Conservation (phyloP, 2,113 vertebrate species). For the Daphoenositta chrysoptera region DNA sequence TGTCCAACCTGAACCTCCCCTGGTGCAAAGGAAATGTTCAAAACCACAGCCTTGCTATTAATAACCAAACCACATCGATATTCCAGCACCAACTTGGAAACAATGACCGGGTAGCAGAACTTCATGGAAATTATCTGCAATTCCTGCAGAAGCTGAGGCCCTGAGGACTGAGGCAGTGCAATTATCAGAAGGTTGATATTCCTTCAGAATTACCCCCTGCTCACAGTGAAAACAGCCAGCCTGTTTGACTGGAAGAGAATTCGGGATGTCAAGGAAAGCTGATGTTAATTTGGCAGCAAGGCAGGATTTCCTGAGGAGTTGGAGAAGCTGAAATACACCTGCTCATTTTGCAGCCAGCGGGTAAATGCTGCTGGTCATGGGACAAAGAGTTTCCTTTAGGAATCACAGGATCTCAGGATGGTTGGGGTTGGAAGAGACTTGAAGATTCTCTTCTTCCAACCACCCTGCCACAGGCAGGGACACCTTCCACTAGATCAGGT, state of each 20-base stretch:
- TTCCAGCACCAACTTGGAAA: neutral
- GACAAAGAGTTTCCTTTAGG: neutral
- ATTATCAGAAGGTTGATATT: neutral
- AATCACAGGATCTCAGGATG: neutral
- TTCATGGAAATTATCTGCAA: neutral
- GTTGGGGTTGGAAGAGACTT: neutral
- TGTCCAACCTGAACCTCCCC: fast-evolving
- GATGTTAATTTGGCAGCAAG: neutral
- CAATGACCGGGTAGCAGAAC: neutral
- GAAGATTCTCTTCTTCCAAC: neutral
- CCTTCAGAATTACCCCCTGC: neutral
- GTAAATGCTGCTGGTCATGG: neutral
- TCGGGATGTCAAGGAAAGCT: neutral
- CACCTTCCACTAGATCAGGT: neutral
- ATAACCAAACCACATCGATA: neutral
- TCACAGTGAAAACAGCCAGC: neutral
- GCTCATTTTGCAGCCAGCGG: neutral
- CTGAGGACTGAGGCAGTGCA: neutral
- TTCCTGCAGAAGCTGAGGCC: neutral
- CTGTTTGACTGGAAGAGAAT: neutral
- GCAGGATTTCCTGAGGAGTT: neutral
- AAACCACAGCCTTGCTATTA: neutral
- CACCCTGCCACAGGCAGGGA: fast-evolving
- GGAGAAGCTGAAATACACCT: neutral
- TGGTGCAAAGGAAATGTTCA: neutral